Evolutionary conservation across 2,113 vertebrate genomes (phyloP).

Genomic region (Macroglossus sobrinus): DNA sequence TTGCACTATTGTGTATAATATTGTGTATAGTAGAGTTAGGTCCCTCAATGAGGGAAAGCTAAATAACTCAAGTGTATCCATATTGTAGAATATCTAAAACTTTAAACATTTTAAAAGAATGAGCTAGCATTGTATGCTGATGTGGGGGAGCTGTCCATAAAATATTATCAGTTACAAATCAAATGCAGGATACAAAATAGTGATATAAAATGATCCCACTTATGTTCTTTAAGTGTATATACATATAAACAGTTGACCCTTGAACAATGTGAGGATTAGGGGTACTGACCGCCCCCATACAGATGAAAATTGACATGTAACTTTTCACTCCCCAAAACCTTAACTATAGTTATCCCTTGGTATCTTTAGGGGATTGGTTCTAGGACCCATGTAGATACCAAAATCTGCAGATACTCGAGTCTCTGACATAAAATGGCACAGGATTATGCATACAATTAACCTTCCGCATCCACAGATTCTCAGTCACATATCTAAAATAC

Average conservation of each 20-base stretch:
- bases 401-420: neutral
- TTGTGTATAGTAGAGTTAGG: neutral
- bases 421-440: neutral
- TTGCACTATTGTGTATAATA: neutral
- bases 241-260: neutral
- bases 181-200: neutral
- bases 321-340: neutral
- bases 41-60: neutral
- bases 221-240: neutral
- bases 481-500: neutral
- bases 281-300: neutral
- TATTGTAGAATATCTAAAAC: neutral
- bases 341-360: neutral
- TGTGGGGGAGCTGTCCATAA: neutral
- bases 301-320: neutral
- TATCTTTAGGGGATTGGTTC: neutral
- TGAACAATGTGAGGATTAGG: too few species aligned
- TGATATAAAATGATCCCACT: neutral
- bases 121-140: neutral
- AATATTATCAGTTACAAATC: neutral
- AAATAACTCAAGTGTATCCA: neutral
- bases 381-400: neutral
- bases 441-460: neutral
- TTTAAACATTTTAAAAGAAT: neutral
- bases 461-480: neutral